phyloP scores from a whole-genome alignment of 2,797 vertebrate species.

The Lerista edwardsae region DNA sequence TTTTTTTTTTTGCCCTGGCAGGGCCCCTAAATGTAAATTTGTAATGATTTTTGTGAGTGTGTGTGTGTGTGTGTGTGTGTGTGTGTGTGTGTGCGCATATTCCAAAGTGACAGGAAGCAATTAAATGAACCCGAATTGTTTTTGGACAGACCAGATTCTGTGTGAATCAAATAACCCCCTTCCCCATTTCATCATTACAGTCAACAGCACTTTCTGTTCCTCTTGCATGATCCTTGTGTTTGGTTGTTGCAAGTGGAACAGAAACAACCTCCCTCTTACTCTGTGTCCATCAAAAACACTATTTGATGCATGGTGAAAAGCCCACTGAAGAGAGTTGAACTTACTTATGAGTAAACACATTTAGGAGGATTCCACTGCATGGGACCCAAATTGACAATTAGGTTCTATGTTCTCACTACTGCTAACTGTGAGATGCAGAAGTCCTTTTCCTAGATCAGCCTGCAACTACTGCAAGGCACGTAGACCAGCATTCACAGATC shows the following conservation, averaged over 20 bases:
- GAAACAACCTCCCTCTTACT: background rate
- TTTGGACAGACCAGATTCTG: background rate
- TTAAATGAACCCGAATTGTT: background rate
- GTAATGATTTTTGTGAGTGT: background rate
- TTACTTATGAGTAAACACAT: no score
- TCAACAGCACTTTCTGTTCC: background rate
- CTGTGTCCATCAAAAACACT: background rate
- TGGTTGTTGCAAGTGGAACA: background rate
- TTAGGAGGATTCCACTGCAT: background rate
- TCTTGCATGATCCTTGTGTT: background rate
- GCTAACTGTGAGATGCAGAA: background rate
- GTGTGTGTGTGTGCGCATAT: no score
- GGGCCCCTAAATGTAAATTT: no score
- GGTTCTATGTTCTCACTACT: background rate
- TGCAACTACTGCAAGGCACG: background rate
- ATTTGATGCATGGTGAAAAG: background rate
- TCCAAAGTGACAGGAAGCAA: background rate
- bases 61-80: background rate
- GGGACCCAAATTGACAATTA: background rate
- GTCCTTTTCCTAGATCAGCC: background rate
- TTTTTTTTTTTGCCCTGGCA: no score
- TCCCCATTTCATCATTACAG: background rate
- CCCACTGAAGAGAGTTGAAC: no score
- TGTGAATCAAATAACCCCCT: background rate
- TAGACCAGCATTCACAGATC: background rate